A percentile compares a stretch with the other conserved stretches of the same genome.
phyloP scores from a whole-genome alignment of 2,113 vertebrate genomes.

The Falco punctatus region DNA sequence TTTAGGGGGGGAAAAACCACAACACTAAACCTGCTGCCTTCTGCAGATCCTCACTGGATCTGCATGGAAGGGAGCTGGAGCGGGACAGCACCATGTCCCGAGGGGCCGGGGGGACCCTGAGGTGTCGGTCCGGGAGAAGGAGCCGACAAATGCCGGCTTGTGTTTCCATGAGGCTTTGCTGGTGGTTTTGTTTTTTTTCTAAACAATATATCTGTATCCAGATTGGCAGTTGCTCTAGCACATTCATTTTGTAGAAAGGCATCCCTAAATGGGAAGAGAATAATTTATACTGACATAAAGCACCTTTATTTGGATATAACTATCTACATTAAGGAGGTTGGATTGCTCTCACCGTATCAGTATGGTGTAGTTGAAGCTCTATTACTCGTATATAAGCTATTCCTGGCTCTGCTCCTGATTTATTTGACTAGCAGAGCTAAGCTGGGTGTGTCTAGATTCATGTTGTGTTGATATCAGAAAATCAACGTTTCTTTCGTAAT shows the following conservation, averaged over 20 bases:
- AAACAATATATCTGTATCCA: not conserved
- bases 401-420: constrained; percentile 45
- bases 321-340: constrained; percentile 35
- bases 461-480: constrained; percentile 36
- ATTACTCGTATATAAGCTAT: constrained; percentile 15
- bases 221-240: constrained; percentile 22
- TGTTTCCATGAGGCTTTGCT: not conserved
- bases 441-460: constrained; percentile 43
- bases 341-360: constrained; percentile 11
- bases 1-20: not conserved
- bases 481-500: constrained; percentile 24
- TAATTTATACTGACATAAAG: constrained; percentile 50
- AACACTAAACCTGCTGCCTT: not conserved
- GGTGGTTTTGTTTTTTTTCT: not conserved
- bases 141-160: fast-evolving
- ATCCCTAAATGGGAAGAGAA: constrained; percentile 42
- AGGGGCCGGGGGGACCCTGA: fast-evolving
- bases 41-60: not conserved
- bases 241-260: constrained; percentile 37
- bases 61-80: not conserved
- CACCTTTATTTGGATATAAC: constrained; percentile 59
- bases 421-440: not conserved
- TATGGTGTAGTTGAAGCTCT: constrained; percentile 2
- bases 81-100: fast-evolving
- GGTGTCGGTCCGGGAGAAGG: not conserved